Conservation (phyloP, 2,113 vertebrate species). For the Myotis davidii region DNA sequence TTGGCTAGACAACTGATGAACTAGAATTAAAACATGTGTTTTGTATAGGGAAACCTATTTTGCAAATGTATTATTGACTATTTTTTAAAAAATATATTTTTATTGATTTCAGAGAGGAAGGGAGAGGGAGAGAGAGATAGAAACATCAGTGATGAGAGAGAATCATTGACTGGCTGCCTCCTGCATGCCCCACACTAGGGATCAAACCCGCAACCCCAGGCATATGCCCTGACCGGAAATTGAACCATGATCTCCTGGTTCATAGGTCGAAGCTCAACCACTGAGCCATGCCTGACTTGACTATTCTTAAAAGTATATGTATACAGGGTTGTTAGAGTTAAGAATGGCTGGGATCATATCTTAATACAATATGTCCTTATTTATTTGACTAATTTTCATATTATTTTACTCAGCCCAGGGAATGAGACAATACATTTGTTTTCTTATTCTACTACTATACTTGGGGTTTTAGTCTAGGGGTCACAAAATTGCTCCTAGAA, state of each 20-base stretch:
- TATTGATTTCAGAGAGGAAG: too few relatives aligned
- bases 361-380: slow-evolving; percentile 32
- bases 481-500: slow-evolving; percentile 43
- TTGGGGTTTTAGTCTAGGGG: neutral
- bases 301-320: slow-evolving; percentile 14
- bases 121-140: too few relatives aligned
- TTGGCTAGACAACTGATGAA: slow-evolving; percentile 23
- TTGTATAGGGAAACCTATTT: slow-evolving; percentile 22
- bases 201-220: neutral
- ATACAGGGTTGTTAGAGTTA: slow-evolving; percentile 10
- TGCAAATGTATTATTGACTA: neutral
- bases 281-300: neutral
- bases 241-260: neutral
- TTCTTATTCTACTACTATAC: slow-evolving; percentile 23
- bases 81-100: neutral
- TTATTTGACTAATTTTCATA: slow-evolving; percentile 52
- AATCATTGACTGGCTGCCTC: neutral
- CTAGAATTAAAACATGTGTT: neutral
- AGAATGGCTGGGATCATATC: slow-evolving; percentile 16
- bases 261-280: too few relatives aligned
- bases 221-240: neutral
- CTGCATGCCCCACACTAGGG: neutral
- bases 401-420: neutral
- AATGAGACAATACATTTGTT: slow-evolving; percentile 41
- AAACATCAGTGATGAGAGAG: too few relatives aligned